Base-by-base conservation (phyloP, 2,113 vertebrate species). In the Ovis canadensis region DNA sequence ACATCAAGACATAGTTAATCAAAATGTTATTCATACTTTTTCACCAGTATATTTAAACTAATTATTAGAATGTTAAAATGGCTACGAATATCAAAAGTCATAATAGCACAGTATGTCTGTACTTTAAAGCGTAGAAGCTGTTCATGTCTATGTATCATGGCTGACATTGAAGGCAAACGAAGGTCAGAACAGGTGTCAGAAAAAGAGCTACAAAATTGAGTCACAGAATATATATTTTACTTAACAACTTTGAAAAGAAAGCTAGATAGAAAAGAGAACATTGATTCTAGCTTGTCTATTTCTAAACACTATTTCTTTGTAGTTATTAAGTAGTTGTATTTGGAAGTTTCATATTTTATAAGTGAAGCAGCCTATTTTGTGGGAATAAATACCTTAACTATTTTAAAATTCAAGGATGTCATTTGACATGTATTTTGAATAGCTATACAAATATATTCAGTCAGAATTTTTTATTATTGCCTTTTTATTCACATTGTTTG, bases 161-260 rank as follows among this genome's bases (percentile, higher is more conserved):
- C 48, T 92, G 90, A 91, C 45, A 82, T 0, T 88, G 48, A 92
- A 96, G 67, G 25, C 54, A 94, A 95, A 96, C 14, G 55, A 95
- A 97, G 59, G 77, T 88, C 74, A 97, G 59, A 95, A 90, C 29
- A 91, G 93, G n/a, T 77, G n/a, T 77, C 5, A 7, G 48, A 67
- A 71, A 90, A 57, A 89, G 40, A 55, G 29, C 11, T 19, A 71
- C 8, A 78, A 82, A 93, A 62, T 2, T 88, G 54, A 94, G 67
- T 83, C 77, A 93, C 5, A 40, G 48, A 17, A 78, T 17, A 62
- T 54, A 82, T 21, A 81, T 62, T 94, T 93, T 71, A 50, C 14
- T 87, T 31, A 88, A 29, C 10, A 95, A 67, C 31, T 80, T 27
- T 92, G 33, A 33, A 96, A 78, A 62, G 17, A 96, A 91, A 88